Conservation (phyloP, 2,888 invertebrate species). For the Cryptophagus acutangulus region DNA sequence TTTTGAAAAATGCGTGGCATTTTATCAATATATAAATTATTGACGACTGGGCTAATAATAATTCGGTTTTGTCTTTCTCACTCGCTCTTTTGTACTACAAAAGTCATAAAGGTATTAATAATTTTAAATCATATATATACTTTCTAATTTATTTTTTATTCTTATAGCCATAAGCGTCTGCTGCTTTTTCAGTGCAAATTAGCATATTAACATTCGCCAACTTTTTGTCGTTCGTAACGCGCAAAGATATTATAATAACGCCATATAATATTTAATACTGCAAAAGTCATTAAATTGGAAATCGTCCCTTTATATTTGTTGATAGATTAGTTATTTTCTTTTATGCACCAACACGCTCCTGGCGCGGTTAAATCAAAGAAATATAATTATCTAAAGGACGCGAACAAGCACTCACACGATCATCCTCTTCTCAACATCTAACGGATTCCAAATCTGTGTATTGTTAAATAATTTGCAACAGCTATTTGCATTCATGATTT, state of each 20-base stretch:
- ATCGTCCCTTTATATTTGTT: slow-evolving; percentile 1
- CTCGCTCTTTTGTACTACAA: too few relatives aligned
- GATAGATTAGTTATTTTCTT: slow-evolving; percentile 3
- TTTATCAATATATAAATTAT: slow-evolving; percentile 6
- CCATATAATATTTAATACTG: too few relatives aligned
- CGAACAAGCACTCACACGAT: slow-evolving; percentile 21
- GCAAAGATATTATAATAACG: too few relatives aligned
- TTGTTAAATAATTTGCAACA: slow-evolving; percentile 18
- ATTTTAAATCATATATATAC: too few relatives aligned
- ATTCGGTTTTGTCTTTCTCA: neutral
- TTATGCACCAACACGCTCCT: slow-evolving; percentile 9
- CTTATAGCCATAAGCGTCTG: too few relatives aligned
- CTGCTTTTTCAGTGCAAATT: too few relatives aligned
- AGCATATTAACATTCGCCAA: too few relatives aligned
- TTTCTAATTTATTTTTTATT: too few relatives aligned
- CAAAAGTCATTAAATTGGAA: slow-evolving; percentile 1
- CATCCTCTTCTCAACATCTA: slow-evolving; percentile 16
- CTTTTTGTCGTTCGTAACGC: too few relatives aligned
- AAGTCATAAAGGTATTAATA: too few relatives aligned
- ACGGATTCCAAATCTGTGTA: slow-evolving; percentile 23
- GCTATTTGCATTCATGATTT: slow-evolving; percentile 4
- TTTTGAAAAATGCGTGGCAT: slow-evolving; percentile 3
- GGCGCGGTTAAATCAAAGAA: slow-evolving; percentile 21
- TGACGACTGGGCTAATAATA: neutral
- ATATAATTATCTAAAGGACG: slow-evolving; percentile 18